Conservation (phyloP, 2,113 vertebrate genomes). For the Lota lota region DNA sequence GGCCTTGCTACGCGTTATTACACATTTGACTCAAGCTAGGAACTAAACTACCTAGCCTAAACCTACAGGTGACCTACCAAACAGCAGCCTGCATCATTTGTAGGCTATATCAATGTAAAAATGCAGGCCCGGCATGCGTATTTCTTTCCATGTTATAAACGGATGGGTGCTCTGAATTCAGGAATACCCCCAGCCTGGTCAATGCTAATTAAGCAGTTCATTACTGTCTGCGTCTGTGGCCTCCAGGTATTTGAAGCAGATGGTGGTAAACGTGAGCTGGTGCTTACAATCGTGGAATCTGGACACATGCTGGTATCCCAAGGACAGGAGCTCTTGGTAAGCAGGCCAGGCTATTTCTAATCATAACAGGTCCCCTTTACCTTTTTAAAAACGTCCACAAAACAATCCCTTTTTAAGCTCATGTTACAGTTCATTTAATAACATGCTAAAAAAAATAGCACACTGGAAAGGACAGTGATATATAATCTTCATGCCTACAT, state of each 20-base stretch:
- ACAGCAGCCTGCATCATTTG: too few relatives aligned
- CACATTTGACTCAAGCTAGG: too few relatives aligned
- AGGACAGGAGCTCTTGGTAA: constrained; percentile 82
- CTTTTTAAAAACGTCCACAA: too few relatives aligned
- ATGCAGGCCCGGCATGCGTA: too few relatives aligned
- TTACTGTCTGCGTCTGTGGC: background rate
- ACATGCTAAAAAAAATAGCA: too few relatives aligned
- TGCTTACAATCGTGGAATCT: constrained; percentile 78
- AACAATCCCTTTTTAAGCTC: too few relatives aligned
- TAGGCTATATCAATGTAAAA: too few relatives aligned
- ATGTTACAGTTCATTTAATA: too few relatives aligned
- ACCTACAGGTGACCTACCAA: too few relatives aligned
- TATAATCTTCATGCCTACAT: background rate
- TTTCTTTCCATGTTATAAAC: background rate
- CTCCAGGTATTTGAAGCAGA: constrained; percentile 78
- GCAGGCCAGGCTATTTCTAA: constrained; percentile 21
- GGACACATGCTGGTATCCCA: constrained; percentile 85
- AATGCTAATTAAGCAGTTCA: background rate
- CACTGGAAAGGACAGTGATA: background rate
- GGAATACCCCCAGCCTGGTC: background rate
- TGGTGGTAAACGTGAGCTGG: constrained; percentile 69
- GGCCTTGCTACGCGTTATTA: background rate
- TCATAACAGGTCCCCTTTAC: background rate
- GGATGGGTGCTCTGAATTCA: background rate
- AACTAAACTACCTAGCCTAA: too few relatives aligned